Base-by-base conservation (phyloP, 2,888 invertebrate genomes). In the Labia minor region DNA sequence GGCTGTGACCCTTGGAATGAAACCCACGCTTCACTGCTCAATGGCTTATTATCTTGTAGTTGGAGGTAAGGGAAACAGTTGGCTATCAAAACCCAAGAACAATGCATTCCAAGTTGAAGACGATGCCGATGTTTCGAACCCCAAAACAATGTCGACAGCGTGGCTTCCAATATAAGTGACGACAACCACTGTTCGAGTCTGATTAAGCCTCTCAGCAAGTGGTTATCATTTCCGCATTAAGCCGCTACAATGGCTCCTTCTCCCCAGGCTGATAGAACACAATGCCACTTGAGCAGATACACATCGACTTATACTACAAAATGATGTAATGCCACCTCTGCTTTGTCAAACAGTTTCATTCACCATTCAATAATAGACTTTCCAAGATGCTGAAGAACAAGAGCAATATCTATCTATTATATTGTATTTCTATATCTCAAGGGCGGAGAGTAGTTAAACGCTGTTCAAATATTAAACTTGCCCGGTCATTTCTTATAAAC, bases 221-320 rank as follows among this genome's bases (percentile, higher is more conserved):
- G 64, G 64, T 62, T 66, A 66, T 66, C 66, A 37, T 63, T 66
- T 63, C 66, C 66, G 66, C 33, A 62, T 62, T 64, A 37, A 26
- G 33, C 26, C 33, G 18, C n/a, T 18, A 66, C 62, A 66, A 66
- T 33, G 18, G 66, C 37, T 16, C 37, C 20, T 2, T 16, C 65
- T 18, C n/a, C 37, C 19, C 37, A 65, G 20, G 16, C 37, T 19
- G 61, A 10, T 21, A n/a, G 37, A 20, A 61, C 21, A 61, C 62
- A 66, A 66, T 26, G 66, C 61, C 19, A 62, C 62, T 62, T 19
- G 62, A 18, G 33, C 37, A 66, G 66, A 66, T 66, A 66, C 62
- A 66, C 62, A 65, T 11, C 33, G 0, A 33, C 33, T 33, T 33
- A 33, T 11, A 11, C 33, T 33, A 33, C 33, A 33, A 33, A 33